phyloP scores from a whole-genome alignment of 2,888 invertebrate species.

The Pseudolycoriella hygida region DNA sequence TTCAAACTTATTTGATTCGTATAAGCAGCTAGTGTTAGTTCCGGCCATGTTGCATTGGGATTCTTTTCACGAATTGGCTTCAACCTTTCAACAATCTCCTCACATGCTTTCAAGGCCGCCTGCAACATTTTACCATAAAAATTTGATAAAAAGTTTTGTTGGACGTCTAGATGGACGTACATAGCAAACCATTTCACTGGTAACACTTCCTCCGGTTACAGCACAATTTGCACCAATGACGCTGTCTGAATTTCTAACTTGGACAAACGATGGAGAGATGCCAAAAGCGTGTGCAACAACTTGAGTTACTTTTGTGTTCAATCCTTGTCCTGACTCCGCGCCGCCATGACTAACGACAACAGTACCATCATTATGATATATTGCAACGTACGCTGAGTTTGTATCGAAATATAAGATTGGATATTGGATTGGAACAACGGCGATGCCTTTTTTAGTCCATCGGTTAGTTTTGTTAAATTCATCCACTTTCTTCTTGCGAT shows the following conservation, averaged over 20 bases:
- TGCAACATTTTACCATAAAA: slow-evolving; percentile 13
- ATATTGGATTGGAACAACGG: slow-evolving; percentile 48
- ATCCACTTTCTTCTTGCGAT: slow-evolving; percentile 30
- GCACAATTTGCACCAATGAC: slow-evolving; percentile 41
- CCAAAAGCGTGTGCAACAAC: slow-evolving; percentile 49
- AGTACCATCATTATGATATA: slow-evolving; percentile 51
- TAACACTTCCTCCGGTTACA: slow-evolving; percentile 46
- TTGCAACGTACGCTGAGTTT: slow-evolving; percentile 40
- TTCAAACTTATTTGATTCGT: slow-evolving; percentile 17
- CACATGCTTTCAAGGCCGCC: slow-evolving; percentile 30
- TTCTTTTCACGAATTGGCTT: slow-evolving; percentile 21
- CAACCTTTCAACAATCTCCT: slow-evolving; percentile 24
- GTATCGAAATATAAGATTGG: slow-evolving; percentile 36
- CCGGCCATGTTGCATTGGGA: slow-evolving; percentile 22
- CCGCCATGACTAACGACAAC: slow-evolving; percentile 51
- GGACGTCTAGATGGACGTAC: slow-evolving; percentile 13
- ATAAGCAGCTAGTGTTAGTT: slow-evolving; percentile 16
- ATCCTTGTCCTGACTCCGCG: slow-evolving; percentile 61
- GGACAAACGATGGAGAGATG: slow-evolving; percentile 42
- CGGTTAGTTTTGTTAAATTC: slow-evolving; percentile 44
- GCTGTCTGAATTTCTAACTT: slow-evolving; percentile 42
- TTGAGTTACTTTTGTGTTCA: slow-evolving; percentile 61
- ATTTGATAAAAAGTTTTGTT: slow-evolving; percentile 5
- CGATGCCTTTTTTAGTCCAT: slow-evolving; percentile 58
- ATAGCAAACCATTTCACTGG: slow-evolving; percentile 42